These are phyloP conservation scores for Apoderus coryli DNA, from an alignment of 2,888 invertebrate genomes.

Conservation along the genomic window DNA sequence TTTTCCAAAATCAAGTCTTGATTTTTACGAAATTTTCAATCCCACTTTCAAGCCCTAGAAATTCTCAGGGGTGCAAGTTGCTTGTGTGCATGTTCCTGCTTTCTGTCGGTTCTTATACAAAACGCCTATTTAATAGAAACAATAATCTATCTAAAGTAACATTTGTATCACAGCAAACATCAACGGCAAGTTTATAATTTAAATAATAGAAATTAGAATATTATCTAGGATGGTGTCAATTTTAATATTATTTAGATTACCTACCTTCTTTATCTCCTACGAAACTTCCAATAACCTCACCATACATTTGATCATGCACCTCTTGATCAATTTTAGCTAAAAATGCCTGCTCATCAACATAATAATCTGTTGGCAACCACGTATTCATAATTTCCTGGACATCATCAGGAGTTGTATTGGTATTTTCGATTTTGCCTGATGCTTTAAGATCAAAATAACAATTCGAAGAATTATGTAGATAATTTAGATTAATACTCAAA, in stretches of 20 bases:
- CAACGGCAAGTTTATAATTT: neutral
- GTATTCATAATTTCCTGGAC: constrained; percentile 21
- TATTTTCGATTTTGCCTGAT: constrained; percentile 44
- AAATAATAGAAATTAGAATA: neutral
- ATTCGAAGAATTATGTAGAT: constrained; percentile 24
- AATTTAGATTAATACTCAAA: constrained; percentile 36
- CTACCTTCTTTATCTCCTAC: constrained; percentile 14
- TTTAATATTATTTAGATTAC: constrained; percentile 1
- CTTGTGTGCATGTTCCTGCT: too few relatives aligned
- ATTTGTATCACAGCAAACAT: too few relatives aligned
- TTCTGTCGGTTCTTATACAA: too few relatives aligned
- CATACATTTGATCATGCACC: constrained; percentile 23
- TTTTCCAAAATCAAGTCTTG: too few relatives aligned
- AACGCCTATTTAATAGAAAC: too few relatives aligned
- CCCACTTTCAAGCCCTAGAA: too few relatives aligned
- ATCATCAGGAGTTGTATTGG: constrained; percentile 23
- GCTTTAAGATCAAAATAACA: constrained; percentile 69
- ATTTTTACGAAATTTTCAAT: too few relatives aligned
- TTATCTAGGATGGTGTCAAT: too few relatives aligned
- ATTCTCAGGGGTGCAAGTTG: too few relatives aligned
- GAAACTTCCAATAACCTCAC: constrained; percentile 22
- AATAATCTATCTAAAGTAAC: too few relatives aligned
- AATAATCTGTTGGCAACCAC: constrained; percentile 27
- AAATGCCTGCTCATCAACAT: constrained; percentile 21
- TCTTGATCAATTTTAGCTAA: constrained; percentile 19